A percentile compares a stretch with the other conserved stretches of the same genome.
Conservation (phyloP, 1,140 invertebrate genomes). For the Chrysoperla carnea region DNA sequence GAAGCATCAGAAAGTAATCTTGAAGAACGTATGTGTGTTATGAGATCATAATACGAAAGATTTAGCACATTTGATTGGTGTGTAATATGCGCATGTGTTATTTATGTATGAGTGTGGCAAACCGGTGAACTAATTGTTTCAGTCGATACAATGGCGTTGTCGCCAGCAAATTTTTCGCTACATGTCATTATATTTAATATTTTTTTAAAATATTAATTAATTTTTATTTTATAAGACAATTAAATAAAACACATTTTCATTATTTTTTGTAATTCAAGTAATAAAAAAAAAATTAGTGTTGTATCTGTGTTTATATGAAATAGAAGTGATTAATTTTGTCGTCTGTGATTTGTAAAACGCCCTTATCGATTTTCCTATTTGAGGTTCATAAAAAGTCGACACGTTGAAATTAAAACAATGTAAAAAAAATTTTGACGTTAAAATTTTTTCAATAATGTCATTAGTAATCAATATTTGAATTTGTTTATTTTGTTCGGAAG, state of each 20-base stretch:
- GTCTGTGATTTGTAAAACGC: slow-evolving; percentile 16
- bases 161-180: slow-evolving; percentile 3
- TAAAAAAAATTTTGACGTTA: no score
- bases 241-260: background rate
- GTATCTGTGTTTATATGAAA: slow-evolving; percentile 1
- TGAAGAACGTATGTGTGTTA: no score
- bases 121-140: slow-evolving; percentile 4
- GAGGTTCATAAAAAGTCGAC: background rate
- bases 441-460: no score
- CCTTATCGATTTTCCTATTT: slow-evolving; percentile 22
- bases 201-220: background rate
- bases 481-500: no score
- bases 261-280: slow-evolving; percentile 1
- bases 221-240: background rate
- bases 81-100: no score
- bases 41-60: no score
- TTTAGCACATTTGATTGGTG: no score
- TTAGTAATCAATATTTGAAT: no score
- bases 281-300: no score
- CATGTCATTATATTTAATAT: background rate
- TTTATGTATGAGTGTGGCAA: background rate
- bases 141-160: slow-evolving; percentile 23
- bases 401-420: background rate
- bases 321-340: slow-evolving; percentile 1
- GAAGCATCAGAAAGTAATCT: no score